Percentiles rank a stretch among this genome's conserved stretches.
These are phyloP conservation scores for Drosophila lacicola DNA, from an alignment of 2,888 invertebrate species.

Conservation along the genomic window DNA sequence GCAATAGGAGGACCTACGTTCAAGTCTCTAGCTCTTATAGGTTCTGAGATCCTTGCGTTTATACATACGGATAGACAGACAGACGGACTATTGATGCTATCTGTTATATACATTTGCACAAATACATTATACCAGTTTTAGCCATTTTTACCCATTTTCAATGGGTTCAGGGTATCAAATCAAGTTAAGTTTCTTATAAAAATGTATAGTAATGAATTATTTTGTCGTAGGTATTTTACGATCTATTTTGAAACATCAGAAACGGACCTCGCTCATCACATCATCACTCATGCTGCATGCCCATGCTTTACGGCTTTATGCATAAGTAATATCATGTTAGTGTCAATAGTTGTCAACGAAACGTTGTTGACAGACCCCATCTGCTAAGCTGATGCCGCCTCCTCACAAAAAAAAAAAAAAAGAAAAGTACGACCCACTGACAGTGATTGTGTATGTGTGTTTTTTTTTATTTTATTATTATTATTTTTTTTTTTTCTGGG, in stretches of 20 bases:
- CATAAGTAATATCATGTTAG: constrained; percentile 77
- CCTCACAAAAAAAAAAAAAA: neutral
- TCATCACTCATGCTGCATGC: constrained; percentile 38
- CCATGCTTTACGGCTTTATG: constrained; percentile 63
- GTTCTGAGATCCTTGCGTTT: too few species aligned
- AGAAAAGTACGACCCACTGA: constrained; percentile 19
- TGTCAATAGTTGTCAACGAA: constrained; percentile 76
- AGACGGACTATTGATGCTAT: too few species aligned
- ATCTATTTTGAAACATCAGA: neutral
- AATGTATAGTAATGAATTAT: too few species aligned
- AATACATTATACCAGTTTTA: too few species aligned
- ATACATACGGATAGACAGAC: too few species aligned
- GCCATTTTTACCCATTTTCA: too few species aligned
- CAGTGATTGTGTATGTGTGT: constrained; percentile 46
- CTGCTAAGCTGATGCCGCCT: constrained; percentile 31
- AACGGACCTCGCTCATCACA: constrained; percentile 20
- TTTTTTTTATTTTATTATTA: constrained; percentile 54
- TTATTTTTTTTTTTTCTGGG: constrained; percentile 24
- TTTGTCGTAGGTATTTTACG: too few species aligned
- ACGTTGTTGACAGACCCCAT: constrained; percentile 66
- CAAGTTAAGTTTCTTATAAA: too few species aligned
- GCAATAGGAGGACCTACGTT: too few species aligned
- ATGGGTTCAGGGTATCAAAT: too few species aligned
- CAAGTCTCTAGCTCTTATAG: too few species aligned
- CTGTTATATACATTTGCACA: too few species aligned